Percentiles rank a stretch among this genome's conserved stretches.
These are phyloP conservation scores for Florisuga fusca DNA, from an alignment of 2,797 vertebrate genomes.

Conservation along the genomic window DNA sequence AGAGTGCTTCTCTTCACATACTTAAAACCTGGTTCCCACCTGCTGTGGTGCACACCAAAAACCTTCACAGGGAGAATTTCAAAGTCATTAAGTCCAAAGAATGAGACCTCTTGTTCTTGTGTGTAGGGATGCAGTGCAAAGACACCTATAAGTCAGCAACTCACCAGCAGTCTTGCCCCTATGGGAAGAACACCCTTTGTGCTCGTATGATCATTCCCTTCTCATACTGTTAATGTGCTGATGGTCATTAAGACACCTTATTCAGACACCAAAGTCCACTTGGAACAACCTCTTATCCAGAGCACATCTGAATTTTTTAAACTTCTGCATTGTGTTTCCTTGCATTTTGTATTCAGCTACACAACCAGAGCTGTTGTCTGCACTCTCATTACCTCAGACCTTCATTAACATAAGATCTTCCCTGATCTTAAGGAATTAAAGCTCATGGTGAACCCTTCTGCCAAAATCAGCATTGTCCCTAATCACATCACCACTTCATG, in stretches of 20 bases:
- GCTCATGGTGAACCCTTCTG: not conserved
- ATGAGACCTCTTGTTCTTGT: not conserved
- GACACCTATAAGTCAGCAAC: not conserved
- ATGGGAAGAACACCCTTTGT: not conserved
- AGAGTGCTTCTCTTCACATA: not conserved
- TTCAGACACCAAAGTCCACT: not conserved
- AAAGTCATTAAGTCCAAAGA: not conserved
- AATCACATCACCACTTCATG: not conserved
- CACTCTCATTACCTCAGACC: not conserved
- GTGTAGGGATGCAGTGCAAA: not conserved
- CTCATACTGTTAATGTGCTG: not conserved
- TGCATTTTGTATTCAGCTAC: not conserved
- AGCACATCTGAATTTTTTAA: conserved; percentile 16
- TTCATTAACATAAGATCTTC: not conserved
- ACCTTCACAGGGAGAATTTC: not conserved
- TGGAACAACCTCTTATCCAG: not conserved
- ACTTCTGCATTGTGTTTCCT: not conserved
- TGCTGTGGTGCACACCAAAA: not conserved
- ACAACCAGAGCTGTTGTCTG: not conserved
- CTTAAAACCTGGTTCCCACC: not conserved
- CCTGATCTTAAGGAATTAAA: not conserved
- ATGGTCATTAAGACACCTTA: not conserved
- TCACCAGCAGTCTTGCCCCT: not conserved
- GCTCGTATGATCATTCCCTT: not conserved
- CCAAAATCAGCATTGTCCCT: not conserved